phyloP scores from a whole-genome alignment of 92 coral and sea anemone genomes.

The Palythoa heliodiscus region DNA sequence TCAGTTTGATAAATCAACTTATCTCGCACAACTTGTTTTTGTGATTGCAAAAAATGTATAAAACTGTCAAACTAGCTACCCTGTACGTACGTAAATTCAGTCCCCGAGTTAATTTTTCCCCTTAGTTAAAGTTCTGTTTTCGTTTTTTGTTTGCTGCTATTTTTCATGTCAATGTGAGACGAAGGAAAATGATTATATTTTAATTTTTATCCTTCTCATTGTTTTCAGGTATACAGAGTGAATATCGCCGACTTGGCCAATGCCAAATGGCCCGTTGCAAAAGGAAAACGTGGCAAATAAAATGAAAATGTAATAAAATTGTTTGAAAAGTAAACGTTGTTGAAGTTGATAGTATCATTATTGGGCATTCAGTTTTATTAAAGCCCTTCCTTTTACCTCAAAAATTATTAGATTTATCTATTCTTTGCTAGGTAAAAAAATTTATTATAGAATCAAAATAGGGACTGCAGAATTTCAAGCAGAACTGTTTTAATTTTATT shows the following conservation, averaged over 20 bases:
- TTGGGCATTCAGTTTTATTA: slow-evolving; percentile 9
- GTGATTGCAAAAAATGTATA: no score
- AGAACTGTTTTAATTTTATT: neutral
- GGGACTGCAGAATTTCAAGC: slow-evolving; percentile 4
- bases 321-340: neutral
- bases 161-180: slow-evolving; percentile 7
- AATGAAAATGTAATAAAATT: neutral
- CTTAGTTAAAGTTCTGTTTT: neutral
- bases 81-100: no score
- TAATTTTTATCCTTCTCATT: neutral
- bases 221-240: slow-evolving; percentile 60
- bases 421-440: neutral
- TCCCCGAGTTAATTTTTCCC: neutral
- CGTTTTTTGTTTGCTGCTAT: slow-evolving; percentile 4
- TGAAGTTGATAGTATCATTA: neutral
- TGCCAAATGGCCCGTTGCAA: no score
- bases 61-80: no score
- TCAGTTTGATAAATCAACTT: no score
- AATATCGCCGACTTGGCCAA: slow-evolving; percentile 58
- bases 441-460: neutral
- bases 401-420: neutral
- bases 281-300: no score
- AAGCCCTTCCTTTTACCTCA: slow-evolving; percentile 8
- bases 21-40: no score
- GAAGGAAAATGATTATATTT: slow-evolving; percentile 9